These are phyloP conservation scores for Aphis craccivora DNA, from an alignment of 1,140 invertebrate species.

Conservation along the genomic window DNA sequence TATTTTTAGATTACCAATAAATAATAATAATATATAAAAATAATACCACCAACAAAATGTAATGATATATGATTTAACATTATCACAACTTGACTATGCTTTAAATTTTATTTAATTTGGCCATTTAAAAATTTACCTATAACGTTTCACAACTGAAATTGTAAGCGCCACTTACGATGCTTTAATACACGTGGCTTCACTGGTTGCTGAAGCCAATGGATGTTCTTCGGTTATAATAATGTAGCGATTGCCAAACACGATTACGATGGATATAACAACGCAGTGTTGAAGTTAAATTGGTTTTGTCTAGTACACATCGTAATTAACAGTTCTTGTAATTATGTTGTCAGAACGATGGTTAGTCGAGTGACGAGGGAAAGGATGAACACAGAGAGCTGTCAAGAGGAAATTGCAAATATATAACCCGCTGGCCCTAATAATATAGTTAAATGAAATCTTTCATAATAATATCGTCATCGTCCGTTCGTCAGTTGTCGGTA, in stretches of 20 bases:
- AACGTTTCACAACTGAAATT: too few relatives aligned
- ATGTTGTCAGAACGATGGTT: conserved; percentile 48
- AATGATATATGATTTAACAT: too few relatives aligned
- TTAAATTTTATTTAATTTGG: too few relatives aligned
- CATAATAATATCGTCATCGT: neutral
- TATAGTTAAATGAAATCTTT: conserved; percentile 15
- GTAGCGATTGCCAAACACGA: neutral
- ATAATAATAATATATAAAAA: too few relatives aligned
- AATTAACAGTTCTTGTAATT: conserved; percentile 38
- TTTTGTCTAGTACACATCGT: conserved; percentile 28
- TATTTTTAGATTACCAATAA: too few relatives aligned
- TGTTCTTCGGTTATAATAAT: neutral
- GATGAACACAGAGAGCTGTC: neutral
- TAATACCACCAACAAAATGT: too few relatives aligned
- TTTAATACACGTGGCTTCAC: too few relatives aligned
- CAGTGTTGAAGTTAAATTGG: conserved; percentile 33
- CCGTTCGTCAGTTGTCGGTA: neutral
- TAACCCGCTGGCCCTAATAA: neutral
- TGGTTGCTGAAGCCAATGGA: neutral
- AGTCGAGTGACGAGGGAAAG: conserved; percentile 18
- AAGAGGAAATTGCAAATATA: conserved; percentile 36
- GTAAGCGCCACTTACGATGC: too few relatives aligned
- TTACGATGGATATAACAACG: neutral
- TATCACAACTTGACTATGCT: too few relatives aligned
- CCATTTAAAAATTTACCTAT: too few relatives aligned